Evolutionary conservation across 1,140 invertebrate species (phyloP).

Genomic region (Brachionus rotundiformis): DNA sequence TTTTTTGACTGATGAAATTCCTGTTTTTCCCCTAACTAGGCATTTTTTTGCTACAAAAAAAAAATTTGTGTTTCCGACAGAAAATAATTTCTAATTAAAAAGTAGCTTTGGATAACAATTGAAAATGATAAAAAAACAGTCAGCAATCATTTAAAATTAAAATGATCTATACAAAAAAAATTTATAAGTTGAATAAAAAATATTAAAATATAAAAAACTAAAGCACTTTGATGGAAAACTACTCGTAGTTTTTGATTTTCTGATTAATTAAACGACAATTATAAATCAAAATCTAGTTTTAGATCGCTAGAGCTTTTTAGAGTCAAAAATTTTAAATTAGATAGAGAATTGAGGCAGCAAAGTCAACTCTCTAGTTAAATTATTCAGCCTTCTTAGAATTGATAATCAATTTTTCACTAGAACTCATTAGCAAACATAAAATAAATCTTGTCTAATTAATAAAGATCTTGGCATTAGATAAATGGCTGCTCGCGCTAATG

Average conservation of each 20-base stretch:
- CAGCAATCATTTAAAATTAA: not conserved
- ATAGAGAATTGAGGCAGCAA: not conserved
- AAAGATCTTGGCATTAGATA: too few species aligned
- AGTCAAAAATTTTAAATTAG: not conserved
- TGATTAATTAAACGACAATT: slow-evolving; percentile 34
- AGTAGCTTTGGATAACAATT: not conserved
- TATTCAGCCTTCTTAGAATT: not conserved
- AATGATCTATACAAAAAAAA: not conserved
- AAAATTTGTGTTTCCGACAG: slow-evolving; percentile 30
- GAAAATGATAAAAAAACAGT: not conserved
- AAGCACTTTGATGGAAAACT: not conserved
- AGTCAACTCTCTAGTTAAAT: not conserved
- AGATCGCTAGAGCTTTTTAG: not conserved
- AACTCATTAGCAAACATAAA: not conserved
- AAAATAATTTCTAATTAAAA: slow-evolving; percentile 38
- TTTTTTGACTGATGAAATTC: slow-evolving; percentile 4
- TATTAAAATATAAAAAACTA: slow-evolving; percentile 9
- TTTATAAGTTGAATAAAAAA: not conserved
- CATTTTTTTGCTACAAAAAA: not conserved
- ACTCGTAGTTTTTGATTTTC: slow-evolving; percentile 3
- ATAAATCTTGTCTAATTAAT: not conserved
- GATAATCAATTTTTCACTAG: not conserved
- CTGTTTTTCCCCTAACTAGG: slow-evolving; percentile 1
- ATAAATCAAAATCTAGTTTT: not conserved
- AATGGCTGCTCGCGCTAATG: too few species aligned